Evolutionary conservation across 2,888 invertebrate species (phyloP).

Genomic region (Himalopsyche japonica): DNA sequence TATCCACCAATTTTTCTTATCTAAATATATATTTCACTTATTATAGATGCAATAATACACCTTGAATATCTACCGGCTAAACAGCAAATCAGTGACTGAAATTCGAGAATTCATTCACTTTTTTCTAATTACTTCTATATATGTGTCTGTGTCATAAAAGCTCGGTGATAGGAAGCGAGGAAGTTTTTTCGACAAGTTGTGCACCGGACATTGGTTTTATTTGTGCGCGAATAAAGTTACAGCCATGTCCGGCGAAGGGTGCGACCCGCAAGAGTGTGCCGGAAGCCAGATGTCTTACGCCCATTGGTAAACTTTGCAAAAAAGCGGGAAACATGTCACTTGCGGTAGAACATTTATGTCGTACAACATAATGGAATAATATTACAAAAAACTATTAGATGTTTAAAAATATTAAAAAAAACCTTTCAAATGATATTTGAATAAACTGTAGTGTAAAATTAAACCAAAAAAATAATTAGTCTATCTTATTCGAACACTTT

Average conservation of each 20-base stretch:
- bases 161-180: neutral
- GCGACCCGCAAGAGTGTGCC: neutral
- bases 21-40: no score
- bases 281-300: neutral
- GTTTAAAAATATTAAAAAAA: no score
- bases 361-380: no score
- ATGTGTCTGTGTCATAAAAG: neutral
- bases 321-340: neutral
- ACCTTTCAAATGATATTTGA: no score
- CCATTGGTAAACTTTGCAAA: neutral
- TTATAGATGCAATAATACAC: no score
- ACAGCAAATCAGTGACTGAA: neutral
- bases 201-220: slow-evolving; percentile 11
- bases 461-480: no score
- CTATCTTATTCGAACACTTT: no score
- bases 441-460: no score
- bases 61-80: neutral
- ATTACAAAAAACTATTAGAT: no score
- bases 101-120: neutral
- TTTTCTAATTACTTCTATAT: neutral
- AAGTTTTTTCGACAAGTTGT: neutral
- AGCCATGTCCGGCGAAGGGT: neutral
- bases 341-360: no score
- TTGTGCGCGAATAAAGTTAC: slow-evolving; percentile 8
- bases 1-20: no score